Percentiles rank a stretch among this genome's conserved stretches.
Evolutionary conservation across 2,888 invertebrate genomes (phyloP).

Genomic region (Cylindroiulus punctatus): DNA sequence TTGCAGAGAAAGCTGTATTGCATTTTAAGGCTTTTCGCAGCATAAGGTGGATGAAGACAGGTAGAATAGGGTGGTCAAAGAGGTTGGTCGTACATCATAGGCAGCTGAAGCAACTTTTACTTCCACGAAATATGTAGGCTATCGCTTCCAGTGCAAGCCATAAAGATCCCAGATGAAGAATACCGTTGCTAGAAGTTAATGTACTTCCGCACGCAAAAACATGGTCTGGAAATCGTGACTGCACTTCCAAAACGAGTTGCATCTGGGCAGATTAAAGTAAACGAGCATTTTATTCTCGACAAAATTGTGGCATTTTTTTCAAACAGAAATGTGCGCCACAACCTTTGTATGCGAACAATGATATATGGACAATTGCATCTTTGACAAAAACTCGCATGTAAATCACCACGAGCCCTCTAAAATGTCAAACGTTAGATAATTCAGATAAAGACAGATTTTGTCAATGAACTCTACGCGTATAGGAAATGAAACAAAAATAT

Average conservation of each 20-base stretch:
- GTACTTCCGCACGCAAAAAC: constrained; percentile 26
- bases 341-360: neutral
- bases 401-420: neutral
- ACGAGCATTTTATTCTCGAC: neutral
- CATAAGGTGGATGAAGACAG: neutral
- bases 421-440: neutral
- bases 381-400: neutral
- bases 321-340: neutral
- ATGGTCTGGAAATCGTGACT: constrained; percentile 7
- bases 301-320: constrained; percentile 17
- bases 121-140: constrained; percentile 22
- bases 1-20: neutral
- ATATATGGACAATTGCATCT: neutral
- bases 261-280: neutral
- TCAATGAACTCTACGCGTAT: neutral
- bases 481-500: neutral
- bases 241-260: neutral
- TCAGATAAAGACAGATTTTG: neutral
- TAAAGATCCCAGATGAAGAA: constrained; percentile 25
- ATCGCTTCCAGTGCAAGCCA: constrained; percentile 12
- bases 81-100: neutral
- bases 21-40: neutral
- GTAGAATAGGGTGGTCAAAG: constrained; percentile 2
- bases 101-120: neutral
- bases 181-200: neutral